These are phyloP conservation scores for Diadophis punctatus DNA, from an alignment of 2,113 vertebrate species.

Conservation along the genomic window DNA sequence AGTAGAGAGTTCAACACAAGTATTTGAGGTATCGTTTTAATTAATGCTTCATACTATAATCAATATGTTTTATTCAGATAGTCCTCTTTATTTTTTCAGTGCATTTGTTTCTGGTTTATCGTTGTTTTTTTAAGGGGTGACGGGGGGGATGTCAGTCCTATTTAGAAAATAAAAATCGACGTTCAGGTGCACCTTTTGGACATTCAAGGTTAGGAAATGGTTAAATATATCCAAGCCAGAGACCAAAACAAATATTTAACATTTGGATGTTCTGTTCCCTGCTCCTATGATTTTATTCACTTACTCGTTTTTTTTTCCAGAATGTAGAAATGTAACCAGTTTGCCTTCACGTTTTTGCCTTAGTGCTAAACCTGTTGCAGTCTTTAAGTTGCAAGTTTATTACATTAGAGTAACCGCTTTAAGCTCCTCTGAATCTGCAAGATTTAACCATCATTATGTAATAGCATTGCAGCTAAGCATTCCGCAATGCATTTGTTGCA, in stretches of 20 bases:
- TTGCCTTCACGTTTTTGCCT: conserved; percentile 64
- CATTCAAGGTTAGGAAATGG: conserved; percentile 76
- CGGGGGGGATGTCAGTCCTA: conserved; percentile 65
- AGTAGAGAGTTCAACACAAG: conserved; percentile 72
- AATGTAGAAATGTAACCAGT: conserved; percentile 59
- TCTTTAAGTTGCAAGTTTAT: conserved; percentile 58
- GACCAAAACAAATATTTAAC: conserved; percentile 62
- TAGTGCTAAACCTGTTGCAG: conserved; percentile 72
- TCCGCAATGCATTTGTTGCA: conserved; percentile 51
- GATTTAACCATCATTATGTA: conserved; percentile 60
- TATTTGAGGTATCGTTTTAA: conserved; percentile 77
- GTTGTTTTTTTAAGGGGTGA: conserved; percentile 39
- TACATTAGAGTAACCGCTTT: conserved; percentile 63
- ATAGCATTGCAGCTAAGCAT: conserved; percentile 58
- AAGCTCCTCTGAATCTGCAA: conserved; percentile 55
- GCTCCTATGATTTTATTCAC: conserved; percentile 32
- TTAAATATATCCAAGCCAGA: conserved; percentile 69
- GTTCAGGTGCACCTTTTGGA: conserved; percentile 82
- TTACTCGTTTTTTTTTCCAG: neutral
- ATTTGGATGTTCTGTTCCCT: conserved; percentile 38
- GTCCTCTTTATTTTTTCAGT: conserved; percentile 60
- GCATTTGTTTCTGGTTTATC: conserved; percentile 63
- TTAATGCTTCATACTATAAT: conserved; percentile 82
- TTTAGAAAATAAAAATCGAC: conserved; percentile 70
- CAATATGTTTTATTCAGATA: conserved; percentile 81